These are phyloP conservation scores for Drosophila erecta DNA, from an alignment of 1,140 invertebrate species.

Conservation along the genomic window DNA sequence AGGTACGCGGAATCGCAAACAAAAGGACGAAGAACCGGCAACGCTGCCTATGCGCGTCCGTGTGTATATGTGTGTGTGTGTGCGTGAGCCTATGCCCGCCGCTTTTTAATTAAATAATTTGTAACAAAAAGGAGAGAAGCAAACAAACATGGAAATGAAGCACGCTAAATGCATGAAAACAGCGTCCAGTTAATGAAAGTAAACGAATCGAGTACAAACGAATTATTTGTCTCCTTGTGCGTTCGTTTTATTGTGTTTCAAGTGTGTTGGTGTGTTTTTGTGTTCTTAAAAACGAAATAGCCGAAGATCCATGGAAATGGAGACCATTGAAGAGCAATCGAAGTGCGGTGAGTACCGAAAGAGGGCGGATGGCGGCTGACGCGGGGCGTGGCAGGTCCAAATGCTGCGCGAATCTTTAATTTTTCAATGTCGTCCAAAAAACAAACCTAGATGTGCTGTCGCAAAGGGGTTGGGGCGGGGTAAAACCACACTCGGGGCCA, in stretches of 20 bases:
- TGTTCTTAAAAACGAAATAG: conserved; percentile 1
- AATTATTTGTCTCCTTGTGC: conserved; percentile 42
- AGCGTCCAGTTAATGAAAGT: conserved; percentile 39
- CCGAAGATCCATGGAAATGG: conserved; percentile 56
- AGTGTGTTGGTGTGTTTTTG: conserved; percentile 29
- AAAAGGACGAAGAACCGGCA: conserved; percentile 10
- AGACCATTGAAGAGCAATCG: conserved; percentile 80
- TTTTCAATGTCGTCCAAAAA: conserved; percentile 52
- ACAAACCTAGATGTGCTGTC: background rate
- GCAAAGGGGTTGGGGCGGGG: background rate
- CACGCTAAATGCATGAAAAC: conserved; percentile 29
- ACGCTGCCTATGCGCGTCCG: conserved; percentile 25
- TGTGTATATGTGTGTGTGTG: conserved; percentile 20
- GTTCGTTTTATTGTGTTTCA: conserved; percentile 28
- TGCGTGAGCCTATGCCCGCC: conserved; percentile 40
- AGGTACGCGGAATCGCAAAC: background rate
- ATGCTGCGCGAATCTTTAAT: conserved; percentile 37
- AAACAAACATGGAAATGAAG: conserved; percentile 20
- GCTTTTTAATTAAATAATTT: conserved; percentile 67
- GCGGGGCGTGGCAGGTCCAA: conserved; percentile 40
- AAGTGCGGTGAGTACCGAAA: conserved; percentile 68
- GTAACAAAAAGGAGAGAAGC: conserved; percentile 16
- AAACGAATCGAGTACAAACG: conserved; percentile 43
- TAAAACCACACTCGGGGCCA: conserved; percentile 50
- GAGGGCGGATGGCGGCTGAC: background rate